Evolutionary conservation across 1,140 invertebrate genomes (phyloP).

Genomic region (Metaphire vulgaris): DNA sequence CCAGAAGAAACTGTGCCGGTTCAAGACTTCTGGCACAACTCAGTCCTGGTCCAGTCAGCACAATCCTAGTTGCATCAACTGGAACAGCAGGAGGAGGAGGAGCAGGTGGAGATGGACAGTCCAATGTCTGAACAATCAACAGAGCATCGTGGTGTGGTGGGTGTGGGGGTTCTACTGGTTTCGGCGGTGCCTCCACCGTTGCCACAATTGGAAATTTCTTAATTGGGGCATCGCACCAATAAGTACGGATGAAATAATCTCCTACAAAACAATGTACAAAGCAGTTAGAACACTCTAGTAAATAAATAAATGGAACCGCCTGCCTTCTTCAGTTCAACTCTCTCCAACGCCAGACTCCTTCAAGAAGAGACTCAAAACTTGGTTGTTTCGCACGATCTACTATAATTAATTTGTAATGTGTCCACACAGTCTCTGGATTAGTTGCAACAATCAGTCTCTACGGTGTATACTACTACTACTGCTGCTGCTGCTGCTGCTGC

Average conservation of each 20-base stretch:
- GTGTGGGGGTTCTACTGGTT: neutral
- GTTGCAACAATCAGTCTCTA: no score
- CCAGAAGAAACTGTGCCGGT: slow-evolving; percentile 87
- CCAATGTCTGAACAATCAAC: neutral
- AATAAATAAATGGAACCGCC: no score
- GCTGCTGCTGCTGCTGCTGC: slow-evolving; percentile 7
- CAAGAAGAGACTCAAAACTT: no score
- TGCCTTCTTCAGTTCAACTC: no score
- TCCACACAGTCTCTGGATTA: no score
- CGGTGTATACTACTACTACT: slow-evolving; percentile 18
- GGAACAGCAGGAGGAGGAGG: slow-evolving; percentile 29
- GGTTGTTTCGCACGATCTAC: no score
- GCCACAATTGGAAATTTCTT: neutral
- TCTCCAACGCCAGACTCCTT: no score
- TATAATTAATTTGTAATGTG: no score
- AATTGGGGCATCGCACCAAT: neutral
- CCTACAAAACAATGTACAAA: neutral
- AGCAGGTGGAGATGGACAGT: neutral
- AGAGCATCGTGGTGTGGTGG: neutral
- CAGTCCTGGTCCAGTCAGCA: slow-evolving; percentile 77
- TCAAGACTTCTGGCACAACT: slow-evolving; percentile 78
- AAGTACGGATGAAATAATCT: neutral
- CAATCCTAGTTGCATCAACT: slow-evolving; percentile 44
- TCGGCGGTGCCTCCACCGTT: neutral
- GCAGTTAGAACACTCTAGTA: no score